phyloP scores from a whole-genome alignment of 2,113 vertebrate genomes.

The Vimba vimba region DNA sequence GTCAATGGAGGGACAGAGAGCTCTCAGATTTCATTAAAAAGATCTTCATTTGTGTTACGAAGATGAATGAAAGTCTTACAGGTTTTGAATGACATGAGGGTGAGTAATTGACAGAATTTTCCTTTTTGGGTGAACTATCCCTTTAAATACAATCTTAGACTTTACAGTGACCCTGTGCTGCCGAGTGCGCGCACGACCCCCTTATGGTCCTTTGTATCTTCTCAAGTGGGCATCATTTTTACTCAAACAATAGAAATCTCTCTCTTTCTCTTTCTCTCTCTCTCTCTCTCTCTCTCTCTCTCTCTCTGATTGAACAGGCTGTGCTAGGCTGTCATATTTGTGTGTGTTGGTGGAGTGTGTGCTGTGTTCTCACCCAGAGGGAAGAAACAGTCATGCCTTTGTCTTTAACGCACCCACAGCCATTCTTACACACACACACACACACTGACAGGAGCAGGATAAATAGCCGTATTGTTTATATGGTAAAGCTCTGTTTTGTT shows the following conservation, averaged over 20 bases:
- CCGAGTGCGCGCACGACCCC: not conserved
- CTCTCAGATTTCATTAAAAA: too few species aligned
- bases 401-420: conserved; percentile 50
- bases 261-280: conserved; percentile 38
- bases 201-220: conserved; percentile 37
- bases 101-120: too few species aligned
- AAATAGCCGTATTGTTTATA: conserved; percentile 45
- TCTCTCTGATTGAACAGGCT: conserved; percentile 51
- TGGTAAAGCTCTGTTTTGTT: conserved; percentile 41
- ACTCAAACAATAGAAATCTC: conserved; percentile 43
- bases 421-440: conserved; percentile 50
- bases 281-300: conserved; percentile 37
- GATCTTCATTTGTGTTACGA: too few species aligned
- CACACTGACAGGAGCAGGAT: conserved; percentile 25
- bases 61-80: too few species aligned
- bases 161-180: conserved; percentile 21
- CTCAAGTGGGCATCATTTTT: conserved; percentile 35
- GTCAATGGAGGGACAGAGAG: too few species aligned
- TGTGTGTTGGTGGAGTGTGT: conserved; percentile 74
- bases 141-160: not conserved
- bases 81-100: too few species aligned
- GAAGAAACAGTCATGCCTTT: conserved; percentile 53
- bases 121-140: not conserved
- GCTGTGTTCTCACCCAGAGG: conserved; percentile 75
- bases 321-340: conserved; percentile 72